Percentiles rank a stretch among this genome's conserved stretches.
Evolutionary conservation across 2,888 invertebrate genomes (phyloP).

Genomic region (Plebejus anna): DNA sequence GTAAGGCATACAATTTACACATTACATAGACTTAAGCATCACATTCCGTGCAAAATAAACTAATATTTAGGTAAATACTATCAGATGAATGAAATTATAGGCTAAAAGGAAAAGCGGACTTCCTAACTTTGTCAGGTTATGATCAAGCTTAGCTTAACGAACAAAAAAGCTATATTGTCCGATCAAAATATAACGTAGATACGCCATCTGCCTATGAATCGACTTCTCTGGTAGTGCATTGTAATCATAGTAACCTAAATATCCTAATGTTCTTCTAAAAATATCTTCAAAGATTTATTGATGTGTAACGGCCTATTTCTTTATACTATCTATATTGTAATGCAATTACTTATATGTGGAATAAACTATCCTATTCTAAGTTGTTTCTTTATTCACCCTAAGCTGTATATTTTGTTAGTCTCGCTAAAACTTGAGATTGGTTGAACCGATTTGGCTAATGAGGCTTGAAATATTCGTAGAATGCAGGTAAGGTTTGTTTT

Average conservation of each 20-base stretch:
- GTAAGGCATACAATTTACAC: not conserved
- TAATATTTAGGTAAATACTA: not conserved
- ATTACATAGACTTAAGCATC: not conserved
- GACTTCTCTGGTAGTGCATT: not conserved
- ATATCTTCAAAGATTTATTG: not conserved
- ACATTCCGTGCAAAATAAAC: not conserved
- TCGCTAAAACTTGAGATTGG: too few relatives aligned
- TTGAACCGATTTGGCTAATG: too few relatives aligned
- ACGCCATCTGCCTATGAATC: too few relatives aligned
- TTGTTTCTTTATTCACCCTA: not conserved
- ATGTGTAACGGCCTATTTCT: conserved; percentile 3
- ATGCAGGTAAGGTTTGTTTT: too few relatives aligned
- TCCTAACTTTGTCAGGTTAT: too few relatives aligned
- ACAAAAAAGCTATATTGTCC: too few relatives aligned
- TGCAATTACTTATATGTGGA: not conserved
- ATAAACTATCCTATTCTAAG: conserved; percentile 2
- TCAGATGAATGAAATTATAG: not conserved
- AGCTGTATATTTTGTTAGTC: not conserved
- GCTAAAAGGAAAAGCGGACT: not conserved
- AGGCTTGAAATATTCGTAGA: too few relatives aligned
- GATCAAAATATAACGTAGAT: not conserved
- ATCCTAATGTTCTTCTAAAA: not conserved
- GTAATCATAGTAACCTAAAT: not conserved
- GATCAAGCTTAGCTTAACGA: too few relatives aligned
- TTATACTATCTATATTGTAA: conserved; percentile 4